Percentiles rank a stretch among this genome's conserved stretches.
Evolutionary conservation across 1,140 invertebrate species (phyloP).

Genomic region (Drosophila guanche): DNA sequence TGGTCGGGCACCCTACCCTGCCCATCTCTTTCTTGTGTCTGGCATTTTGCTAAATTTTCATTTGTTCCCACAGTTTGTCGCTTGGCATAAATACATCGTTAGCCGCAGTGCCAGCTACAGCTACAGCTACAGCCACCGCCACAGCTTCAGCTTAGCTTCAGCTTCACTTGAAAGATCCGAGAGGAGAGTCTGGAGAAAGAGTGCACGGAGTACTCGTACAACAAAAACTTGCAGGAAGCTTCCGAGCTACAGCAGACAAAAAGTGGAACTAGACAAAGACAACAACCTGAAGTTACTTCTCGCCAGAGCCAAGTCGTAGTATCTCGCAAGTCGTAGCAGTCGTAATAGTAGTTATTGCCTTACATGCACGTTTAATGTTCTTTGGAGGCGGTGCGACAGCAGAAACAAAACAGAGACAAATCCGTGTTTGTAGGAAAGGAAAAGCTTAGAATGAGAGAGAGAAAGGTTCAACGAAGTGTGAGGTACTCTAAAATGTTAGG

Average conservation of each 20-base stretch:
- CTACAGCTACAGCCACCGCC: slow-evolving; percentile 25
- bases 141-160: slow-evolving; percentile 45
- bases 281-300: slow-evolving; percentile 31
- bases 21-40: slow-evolving; percentile 27
- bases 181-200: slow-evolving; percentile 12
- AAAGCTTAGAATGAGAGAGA: slow-evolving; percentile 4
- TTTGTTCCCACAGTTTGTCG: slow-evolving; percentile 82
- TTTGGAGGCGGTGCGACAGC: slow-evolving; percentile 65
- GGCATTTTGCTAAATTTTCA: slow-evolving; percentile 78
- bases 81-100: slow-evolving; percentile 81
- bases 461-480: slow-evolving; percentile 3
- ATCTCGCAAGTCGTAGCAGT: slow-evolving; percentile 31
- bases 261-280: slow-evolving; percentile 62
- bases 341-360: slow-evolving; percentile 78
- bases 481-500: slow-evolving; percentile 24
- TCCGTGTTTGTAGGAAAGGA: slow-evolving; percentile 17
- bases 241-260: slow-evolving; percentile 46
- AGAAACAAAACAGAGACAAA: slow-evolving; percentile 29
- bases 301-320: slow-evolving; percentile 26
- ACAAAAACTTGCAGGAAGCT: slow-evolving; percentile 68
- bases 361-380: slow-evolving; percentile 81
- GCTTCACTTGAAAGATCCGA: slow-evolving; percentile 36
- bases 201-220: neutral
- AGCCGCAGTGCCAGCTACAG: slow-evolving; percentile 52
- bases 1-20: neutral